Evolutionary conservation across 2,113 vertebrate species (phyloP).

Genomic region (Nibea coibor): DNA sequence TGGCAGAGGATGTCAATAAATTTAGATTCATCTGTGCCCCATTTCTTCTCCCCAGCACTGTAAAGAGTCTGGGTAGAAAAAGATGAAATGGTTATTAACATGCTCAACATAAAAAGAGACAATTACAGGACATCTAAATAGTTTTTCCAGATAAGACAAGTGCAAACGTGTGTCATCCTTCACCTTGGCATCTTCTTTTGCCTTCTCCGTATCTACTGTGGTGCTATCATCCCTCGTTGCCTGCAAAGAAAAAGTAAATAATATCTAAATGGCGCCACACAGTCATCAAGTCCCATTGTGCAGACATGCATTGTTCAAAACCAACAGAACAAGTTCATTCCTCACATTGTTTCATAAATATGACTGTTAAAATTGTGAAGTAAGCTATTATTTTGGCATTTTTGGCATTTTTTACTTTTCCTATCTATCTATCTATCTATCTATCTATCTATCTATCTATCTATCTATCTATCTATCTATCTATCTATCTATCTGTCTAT

Average conservation of each 20-base stretch:
- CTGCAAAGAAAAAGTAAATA: conserved; percentile 48
- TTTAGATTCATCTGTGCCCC: conserved; percentile 84
- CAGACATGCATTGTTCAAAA: neutral
- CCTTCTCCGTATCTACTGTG: conserved; percentile 65
- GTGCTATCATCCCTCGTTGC: conserved; percentile 77
- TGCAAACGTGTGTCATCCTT: neutral
- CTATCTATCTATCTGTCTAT: neutral
- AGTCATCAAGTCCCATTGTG: neutral
- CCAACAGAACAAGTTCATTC: neutral
- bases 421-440: neutral
- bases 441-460: neutral
- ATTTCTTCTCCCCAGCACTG: conserved; percentile 84
- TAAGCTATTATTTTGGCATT: no score
- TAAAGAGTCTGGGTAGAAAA: conserved; percentile 76
- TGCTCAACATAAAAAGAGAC: neutral
- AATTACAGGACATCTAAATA: neutral
- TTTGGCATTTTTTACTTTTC: neutral
- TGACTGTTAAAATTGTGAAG: neutral
- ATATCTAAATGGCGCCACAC: neutral
- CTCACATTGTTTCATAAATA: neutral
- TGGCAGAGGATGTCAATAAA: conserved; percentile 84
- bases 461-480: neutral
- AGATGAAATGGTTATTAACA: neutral
- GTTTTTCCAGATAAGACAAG: neutral
- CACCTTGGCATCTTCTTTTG: conserved; percentile 83